A percentile compares a stretch with the other conserved stretches of the same genome.
phyloP scores from a whole-genome alignment of 1,140 invertebrate genomes.

The Centruroides sculpturatus region DNA sequence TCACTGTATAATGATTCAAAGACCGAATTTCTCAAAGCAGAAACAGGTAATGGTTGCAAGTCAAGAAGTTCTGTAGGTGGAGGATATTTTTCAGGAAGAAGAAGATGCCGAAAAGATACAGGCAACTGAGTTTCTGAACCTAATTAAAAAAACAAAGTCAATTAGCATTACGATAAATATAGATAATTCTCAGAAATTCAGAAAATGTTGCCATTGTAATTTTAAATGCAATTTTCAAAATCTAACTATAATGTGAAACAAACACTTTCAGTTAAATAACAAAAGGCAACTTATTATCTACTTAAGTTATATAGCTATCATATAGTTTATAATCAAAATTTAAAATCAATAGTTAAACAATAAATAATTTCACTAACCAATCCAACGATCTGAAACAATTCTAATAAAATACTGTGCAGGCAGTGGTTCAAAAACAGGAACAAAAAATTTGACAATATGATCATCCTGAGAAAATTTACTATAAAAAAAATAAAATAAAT shows the following conservation, averaged over 20 bases:
- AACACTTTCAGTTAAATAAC: too few species aligned
- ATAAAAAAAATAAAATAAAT: not conserved
- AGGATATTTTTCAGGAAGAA: constrained; percentile 94
- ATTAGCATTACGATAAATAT: too few species aligned
- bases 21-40: constrained; percentile 53
- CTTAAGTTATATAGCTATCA: not conserved
- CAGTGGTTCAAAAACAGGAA: constrained; percentile 94
- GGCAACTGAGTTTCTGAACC: constrained; percentile 82
- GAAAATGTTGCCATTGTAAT: not conserved
- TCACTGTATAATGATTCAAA: constrained; percentile 77
- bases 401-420: constrained; percentile 96
- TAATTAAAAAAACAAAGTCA: too few species aligned
- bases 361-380: constrained; percentile 17
- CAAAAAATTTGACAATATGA: constrained; percentile 94
- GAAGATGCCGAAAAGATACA: constrained; percentile 92
- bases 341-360: not conserved
- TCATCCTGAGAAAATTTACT: constrained; percentile 82
- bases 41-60: constrained; percentile 81
- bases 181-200: too few species aligned
- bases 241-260: too few species aligned
- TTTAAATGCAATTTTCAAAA: not conserved
- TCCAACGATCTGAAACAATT: constrained; percentile 43
- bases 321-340: not conserved
- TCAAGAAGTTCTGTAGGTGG: constrained; percentile 97
- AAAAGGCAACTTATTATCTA: too few species aligned